phyloP scores from a whole-genome alignment of 2,888 invertebrate species.

The Drosophila percnosoma region DNA sequence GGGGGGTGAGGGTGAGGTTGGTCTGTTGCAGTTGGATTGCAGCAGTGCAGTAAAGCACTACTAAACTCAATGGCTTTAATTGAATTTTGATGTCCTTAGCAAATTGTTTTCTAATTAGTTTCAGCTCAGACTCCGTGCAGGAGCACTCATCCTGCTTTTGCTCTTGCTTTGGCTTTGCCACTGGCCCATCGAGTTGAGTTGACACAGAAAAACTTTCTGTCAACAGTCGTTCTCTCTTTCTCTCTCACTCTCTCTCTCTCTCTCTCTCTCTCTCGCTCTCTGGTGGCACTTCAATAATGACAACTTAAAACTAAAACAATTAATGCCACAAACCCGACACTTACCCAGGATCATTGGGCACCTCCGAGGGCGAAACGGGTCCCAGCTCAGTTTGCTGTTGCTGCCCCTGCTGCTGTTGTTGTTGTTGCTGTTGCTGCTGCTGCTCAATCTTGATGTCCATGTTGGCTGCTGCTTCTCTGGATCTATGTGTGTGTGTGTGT shows the following conservation, averaged over 20 bases:
- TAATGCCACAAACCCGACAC: conserved; percentile 81
- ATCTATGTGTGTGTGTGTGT: conserved; percentile 21
- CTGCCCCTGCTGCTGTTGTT: conserved; percentile 53
- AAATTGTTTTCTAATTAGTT: conserved; percentile 81
- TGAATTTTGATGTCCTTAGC: conserved; percentile 80
- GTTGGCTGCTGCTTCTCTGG: conserved; percentile 34
- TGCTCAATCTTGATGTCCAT: conserved; percentile 84
- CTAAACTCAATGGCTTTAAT: conserved; percentile 78
- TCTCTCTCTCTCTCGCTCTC: neutral
- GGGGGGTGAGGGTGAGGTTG: neutral
- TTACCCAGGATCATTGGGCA: conserved; percentile 98
- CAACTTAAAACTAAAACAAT: conserved; percentile 81
- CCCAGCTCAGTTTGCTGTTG: conserved; percentile 87
- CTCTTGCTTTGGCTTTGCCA: neutral
- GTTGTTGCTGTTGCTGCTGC: conserved; percentile 84
- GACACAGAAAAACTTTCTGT: conserved; percentile 78
- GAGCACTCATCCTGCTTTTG: conserved; percentile 12
- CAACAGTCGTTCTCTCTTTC: conserved; percentile 52
- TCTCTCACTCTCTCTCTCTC: conserved; percentile 41
- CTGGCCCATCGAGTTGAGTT: conserved; percentile 38
- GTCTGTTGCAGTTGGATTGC: conserved; percentile 9
- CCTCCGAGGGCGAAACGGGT: conserved; percentile 94
- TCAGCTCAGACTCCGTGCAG: conserved; percentile 33
- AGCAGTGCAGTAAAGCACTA: conserved; percentile 72
- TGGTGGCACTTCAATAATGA: conserved; percentile 57